Evolutionary conservation across 2,888 invertebrate genomes (phyloP), one percentile per base, ranked within the genome.

Genomic region (Plagodis pulveraria): DNA sequence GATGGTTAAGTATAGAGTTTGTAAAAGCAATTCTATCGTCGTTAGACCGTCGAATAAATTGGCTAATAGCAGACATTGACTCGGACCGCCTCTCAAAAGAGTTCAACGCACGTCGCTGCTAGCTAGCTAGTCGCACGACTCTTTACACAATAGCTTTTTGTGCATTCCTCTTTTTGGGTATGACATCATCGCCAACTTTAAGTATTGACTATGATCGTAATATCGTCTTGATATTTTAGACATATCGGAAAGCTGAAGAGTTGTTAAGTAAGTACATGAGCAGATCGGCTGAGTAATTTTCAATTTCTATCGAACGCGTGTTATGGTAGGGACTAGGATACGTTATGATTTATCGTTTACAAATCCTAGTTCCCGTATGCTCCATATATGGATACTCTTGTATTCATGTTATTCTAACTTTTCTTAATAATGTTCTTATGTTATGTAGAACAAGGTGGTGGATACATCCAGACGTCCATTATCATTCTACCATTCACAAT

Each of bases 81-180:
- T 89, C 76, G 77, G 75, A 76, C 77, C 76, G 81, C 74, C 84
- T 78, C 81, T 84, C 83, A 77, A 86, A 85, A 86, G 90, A 88
- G 91, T 91, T 92, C 91, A 92, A 91, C 87, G 91, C 83, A 85
- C 91, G 87, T 86, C 77, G 80, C 78, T 77, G 76, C 72, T 72
- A 73, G 80, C 82, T 77, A 84, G 84, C 86, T 81, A 83, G 86
- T 86, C 86, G 84, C 90, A 90, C 90, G 88, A 89, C 81, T 86
- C 83, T 84, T 77, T 82, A 86, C 84, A 91, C 91, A 92, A 92
- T 90, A 77, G 87, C 77, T 85, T 92, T 92, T 91, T 91, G 87
- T 90, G 83, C 81, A 84, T 78, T 78, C 82, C 85, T 79, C 74
- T 73, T 87, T 90, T 89, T 84, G 84, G 88, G 80, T 87, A 91